These are phyloP conservation scores for Triplophysa bombifrons DNA, from an alignment of 2,797 vertebrate genomes.

Conservation along the genomic window DNA sequence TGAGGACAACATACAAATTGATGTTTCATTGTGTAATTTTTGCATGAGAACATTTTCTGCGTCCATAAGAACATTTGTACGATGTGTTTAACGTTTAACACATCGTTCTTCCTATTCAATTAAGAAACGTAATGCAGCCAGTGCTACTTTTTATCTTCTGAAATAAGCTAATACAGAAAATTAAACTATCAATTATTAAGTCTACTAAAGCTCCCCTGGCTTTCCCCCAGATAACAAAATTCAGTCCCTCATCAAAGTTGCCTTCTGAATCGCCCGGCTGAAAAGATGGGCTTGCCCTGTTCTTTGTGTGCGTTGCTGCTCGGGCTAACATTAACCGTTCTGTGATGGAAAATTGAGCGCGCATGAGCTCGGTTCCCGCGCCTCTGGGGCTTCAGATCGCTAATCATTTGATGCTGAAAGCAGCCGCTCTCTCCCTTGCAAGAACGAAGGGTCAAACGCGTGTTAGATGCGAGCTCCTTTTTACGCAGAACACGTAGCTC, in stretches of 20 bases:
- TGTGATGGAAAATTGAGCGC: slow-evolving; percentile 33
- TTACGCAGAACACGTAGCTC: slow-evolving; percentile 34
- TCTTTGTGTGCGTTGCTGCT: slow-evolving; percentile 14
- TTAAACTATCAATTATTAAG: slow-evolving; percentile 19
- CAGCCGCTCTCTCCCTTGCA: slow-evolving; percentile 7
- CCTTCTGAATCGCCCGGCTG: not conserved
- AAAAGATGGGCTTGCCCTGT: slow-evolving; percentile 26
- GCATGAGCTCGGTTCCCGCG: slow-evolving; percentile 1
- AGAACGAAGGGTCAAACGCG: slow-evolving; percentile 40
- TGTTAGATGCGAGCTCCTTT: slow-evolving; percentile 39
- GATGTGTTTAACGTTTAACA: too few species aligned
- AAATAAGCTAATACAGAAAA: slow-evolving; percentile 9
- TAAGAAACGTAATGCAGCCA: slow-evolving; percentile 6
- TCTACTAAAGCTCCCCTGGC: slow-evolving; percentile 4
- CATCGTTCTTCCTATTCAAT: not conserved
- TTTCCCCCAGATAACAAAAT: slow-evolving; percentile 24
- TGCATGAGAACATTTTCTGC: too few species aligned
- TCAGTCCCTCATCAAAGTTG: slow-evolving; percentile 9
- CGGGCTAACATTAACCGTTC: slow-evolving; percentile 38
- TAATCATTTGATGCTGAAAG: slow-evolving; percentile 47
- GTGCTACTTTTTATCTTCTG: not conserved
- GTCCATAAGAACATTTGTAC: not conserved
- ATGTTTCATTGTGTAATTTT: not conserved
- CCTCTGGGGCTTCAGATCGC: slow-evolving; percentile 10
- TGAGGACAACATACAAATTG: not conserved